phyloP scores from a whole-genome alignment of 2,888 invertebrate species.

The Lycia hirtaria region DNA sequence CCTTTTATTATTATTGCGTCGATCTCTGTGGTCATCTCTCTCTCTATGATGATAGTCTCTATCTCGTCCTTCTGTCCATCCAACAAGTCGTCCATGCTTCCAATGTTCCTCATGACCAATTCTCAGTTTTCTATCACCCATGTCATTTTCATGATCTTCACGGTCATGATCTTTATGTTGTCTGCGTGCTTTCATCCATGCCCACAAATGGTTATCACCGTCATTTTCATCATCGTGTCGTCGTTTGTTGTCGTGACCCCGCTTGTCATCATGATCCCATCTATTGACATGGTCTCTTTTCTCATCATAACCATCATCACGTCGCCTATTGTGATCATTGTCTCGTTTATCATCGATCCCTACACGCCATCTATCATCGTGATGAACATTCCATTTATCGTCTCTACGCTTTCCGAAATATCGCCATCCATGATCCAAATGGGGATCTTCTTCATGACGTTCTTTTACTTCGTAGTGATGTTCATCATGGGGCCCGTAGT shows the following conservation, averaged over 20 bases:
- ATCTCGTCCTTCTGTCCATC: conserved; percentile 15
- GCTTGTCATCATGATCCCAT: neutral
- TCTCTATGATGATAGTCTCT: neutral
- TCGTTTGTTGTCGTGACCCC: conserved; percentile 17
- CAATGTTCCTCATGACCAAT: conserved; percentile 16
- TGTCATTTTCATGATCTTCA: neutral
- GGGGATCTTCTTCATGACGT: neutral
- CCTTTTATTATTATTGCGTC: neutral
- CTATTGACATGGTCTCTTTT: neutral
- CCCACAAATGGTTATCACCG: conserved; percentile 1
- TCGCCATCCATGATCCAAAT: neutral
- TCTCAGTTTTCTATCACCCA: neutral
- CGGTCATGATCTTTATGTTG: neutral
- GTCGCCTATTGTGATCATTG: neutral
- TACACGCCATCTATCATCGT: neutral
- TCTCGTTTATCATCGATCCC: neutral
- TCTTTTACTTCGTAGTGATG: conserved; percentile 11
- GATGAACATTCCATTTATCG: neutral
- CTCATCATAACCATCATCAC: neutral
- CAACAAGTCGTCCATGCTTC: conserved; percentile 18
- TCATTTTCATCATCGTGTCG: conserved; percentile 11
- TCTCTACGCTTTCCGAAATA: neutral
- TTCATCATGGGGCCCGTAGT: conserved; percentile 12
- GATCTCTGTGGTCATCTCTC: neutral
- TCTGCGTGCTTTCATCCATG: neutral